These are phyloP conservation scores for Lichenostomus cassidix DNA, from an alignment of 2,113 vertebrate species.

Conservation along the genomic window DNA sequence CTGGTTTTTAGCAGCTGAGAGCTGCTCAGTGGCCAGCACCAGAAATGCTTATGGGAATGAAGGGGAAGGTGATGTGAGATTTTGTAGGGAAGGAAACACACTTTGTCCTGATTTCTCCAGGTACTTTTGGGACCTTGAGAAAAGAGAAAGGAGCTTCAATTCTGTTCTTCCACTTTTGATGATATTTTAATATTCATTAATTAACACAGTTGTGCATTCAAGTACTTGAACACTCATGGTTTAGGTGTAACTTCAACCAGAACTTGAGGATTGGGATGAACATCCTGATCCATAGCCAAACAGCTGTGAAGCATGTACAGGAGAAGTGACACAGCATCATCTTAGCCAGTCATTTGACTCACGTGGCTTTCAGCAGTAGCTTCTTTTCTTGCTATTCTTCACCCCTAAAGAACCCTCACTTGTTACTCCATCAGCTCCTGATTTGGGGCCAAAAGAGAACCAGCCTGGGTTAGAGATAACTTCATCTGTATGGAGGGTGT, in stretches of 20 bases:
- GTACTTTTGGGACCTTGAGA: neutral
- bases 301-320: neutral
- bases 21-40: neutral
- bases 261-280: neutral
- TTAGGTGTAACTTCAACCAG: neutral
- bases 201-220: neutral
- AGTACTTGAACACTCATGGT: rapidly evolving
- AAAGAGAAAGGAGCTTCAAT: neutral
- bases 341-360: neutral
- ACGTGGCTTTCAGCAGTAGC: neutral
- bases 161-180: neutral
- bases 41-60: neutral
- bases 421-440: neutral
- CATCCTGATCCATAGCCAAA: neutral
- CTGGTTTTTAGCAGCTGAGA: neutral
- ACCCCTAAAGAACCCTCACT: neutral
- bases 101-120: neutral
- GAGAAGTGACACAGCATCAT: neutral
- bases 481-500: neutral
- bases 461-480: neutral
- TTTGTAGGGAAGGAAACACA: neutral
- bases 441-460: neutral
- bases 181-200: neutral
- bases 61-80: neutral
- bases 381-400: neutral